Base-by-base conservation (phyloP, 2,113 vertebrate genomes). In the Sinocyclocheilus rhinocerous region DNA sequence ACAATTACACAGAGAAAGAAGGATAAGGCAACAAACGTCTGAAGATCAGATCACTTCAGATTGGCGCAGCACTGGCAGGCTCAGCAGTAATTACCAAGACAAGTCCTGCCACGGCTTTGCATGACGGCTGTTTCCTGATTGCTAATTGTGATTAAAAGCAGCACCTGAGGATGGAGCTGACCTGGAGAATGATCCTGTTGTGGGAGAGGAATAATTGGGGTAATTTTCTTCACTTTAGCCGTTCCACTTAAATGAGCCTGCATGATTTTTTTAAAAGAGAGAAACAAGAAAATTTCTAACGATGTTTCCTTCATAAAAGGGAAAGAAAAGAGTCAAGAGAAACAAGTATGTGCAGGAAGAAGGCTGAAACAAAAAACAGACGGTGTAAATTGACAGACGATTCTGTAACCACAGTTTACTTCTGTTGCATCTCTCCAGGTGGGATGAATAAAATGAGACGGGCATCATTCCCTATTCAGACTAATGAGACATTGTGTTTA, bases 401-500 rank as follows among this genome's bases (percentile, higher is more conserved):
- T 13, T 76, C 63, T n/a, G 20, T 15, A n/a, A 33, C 69, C 67
- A 81, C 52, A 85, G 84, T 59, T 15, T 72, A 10, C 65, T 20
- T 39, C 84, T n/a, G 83, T 86, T 88, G 84, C 83, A 24, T 86
- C 63, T 48, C 39, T 83, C 52, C 48, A 52, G 70, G 45, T 81
- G n/a, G 80, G 80, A 87, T 77, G 86, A 88, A 87, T 55, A 77
- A 73, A 85, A 67, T 42, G 85, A 86, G 65, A 86, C 84, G 16
- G 75, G 24, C 70, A 73, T 75, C 63, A 52, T 86, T 87, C 70
- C 63, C 83, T 42, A 48, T 86, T 82, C 81, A 87, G 67, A 13
- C 42, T 81, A 91, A 88, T 89, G 85, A 87, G 88, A 26, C 61
- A 84, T 89, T 85, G 86, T 87, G 42, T 50, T 83, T 24, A 33